Evolutionary conservation across 2,797 vertebrate species (phyloP).

Genomic region (Chiroxiphia lanceolata): DNA sequence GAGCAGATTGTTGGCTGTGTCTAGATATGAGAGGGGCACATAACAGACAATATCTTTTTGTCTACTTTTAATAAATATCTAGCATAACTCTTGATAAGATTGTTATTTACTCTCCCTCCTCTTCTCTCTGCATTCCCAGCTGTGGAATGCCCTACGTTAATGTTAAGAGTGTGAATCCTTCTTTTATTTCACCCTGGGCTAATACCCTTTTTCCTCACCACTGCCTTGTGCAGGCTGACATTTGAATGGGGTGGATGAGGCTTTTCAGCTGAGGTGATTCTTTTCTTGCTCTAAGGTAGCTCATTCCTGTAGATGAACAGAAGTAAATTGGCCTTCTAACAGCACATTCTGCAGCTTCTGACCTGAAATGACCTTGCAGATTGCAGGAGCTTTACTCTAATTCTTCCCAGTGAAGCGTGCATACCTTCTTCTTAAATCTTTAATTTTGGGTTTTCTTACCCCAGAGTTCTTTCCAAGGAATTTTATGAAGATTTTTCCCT

Average conservation of each 20-base stretch:
- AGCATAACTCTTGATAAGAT: not conserved
- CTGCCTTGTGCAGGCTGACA: not conserved
- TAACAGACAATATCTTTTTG: not conserved
- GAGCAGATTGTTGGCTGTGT: not conserved
- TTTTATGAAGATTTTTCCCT: not conserved
- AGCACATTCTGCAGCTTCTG: not conserved
- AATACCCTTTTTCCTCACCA: not conserved
- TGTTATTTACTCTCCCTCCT: not conserved
- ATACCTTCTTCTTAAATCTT: not conserved
- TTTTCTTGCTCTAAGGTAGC: not conserved
- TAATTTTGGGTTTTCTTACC: not conserved
- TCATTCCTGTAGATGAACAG: not conserved
- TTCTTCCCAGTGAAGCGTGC: not conserved
- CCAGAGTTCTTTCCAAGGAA: not conserved
- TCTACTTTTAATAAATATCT: not conserved
- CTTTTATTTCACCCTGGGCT: not conserved
- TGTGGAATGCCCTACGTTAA: not conserved
- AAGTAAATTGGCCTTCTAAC: not conserved
- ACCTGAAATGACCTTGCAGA: conserved; percentile 28
- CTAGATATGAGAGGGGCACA: not conserved
- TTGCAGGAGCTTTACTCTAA: not conserved
- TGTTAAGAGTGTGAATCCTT: not conserved
- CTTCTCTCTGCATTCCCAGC: not conserved
- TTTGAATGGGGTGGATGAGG: not conserved
- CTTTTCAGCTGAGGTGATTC: not conserved